These are phyloP conservation scores for Phalacrocorax aristotelis DNA, from an alignment of 2,113 vertebrate genomes.

Conservation along the genomic window DNA sequence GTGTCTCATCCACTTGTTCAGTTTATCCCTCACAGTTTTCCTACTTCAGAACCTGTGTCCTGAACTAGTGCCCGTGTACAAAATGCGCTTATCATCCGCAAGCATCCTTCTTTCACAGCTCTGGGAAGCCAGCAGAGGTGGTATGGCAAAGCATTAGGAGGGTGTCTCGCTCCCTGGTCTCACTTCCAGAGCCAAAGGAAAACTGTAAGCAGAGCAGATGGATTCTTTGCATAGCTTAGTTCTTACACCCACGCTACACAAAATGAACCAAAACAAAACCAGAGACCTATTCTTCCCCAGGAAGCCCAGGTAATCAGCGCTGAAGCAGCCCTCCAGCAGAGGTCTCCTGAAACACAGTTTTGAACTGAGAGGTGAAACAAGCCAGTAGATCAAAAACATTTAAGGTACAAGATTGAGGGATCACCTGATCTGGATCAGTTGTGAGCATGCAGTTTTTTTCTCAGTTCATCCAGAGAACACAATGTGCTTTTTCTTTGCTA, in stretches of 20 bases:
- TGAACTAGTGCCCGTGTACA: neutral
- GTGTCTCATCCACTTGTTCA: neutral
- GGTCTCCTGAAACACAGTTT: neutral
- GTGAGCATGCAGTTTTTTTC: neutral
- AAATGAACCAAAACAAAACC: neutral
- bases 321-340: neutral
- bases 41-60: neutral
- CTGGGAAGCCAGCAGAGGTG: neutral
- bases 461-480: neutral
- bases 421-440: neutral
- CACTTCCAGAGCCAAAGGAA: neutral
- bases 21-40: neutral
- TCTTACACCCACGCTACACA: neutral
- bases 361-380: neutral
- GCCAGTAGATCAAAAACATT: neutral
- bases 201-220: neutral
- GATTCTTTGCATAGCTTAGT: neutral
- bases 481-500: neutral
- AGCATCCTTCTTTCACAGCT: neutral
- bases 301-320: neutral
- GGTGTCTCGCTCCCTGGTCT: neutral
- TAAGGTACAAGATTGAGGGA: neutral
- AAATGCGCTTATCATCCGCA: neutral
- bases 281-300: neutral
- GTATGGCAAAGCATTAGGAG: neutral